These are phyloP conservation scores for Phalacrocorax aristotelis DNA, from an alignment of 2,113 vertebrate genomes.

Conservation along the genomic window DNA sequence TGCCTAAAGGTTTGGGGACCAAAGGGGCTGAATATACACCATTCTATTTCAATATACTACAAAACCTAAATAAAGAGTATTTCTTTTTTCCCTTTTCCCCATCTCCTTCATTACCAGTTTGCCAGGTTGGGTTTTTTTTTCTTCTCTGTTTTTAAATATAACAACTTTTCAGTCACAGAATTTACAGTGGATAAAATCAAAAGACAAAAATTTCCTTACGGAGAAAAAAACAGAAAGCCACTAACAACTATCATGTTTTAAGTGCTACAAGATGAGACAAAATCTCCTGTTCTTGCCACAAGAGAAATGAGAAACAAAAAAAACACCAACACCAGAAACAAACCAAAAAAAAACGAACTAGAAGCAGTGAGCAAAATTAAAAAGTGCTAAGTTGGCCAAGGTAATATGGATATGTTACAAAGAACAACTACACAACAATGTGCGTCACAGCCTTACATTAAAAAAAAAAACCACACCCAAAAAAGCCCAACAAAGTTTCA, in stretches of 20 bases:
- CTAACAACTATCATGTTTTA: background rate
- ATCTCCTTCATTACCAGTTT: background rate
- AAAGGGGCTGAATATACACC: background rate
- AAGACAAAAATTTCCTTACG: background rate
- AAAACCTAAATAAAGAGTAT: background rate
- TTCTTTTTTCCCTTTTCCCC: background rate
- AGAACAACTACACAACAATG: background rate
- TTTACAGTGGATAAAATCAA: background rate
- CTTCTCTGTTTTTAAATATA: background rate
- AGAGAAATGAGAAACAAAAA: background rate
- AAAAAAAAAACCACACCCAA: background rate
- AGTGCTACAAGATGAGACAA: slow-evolving; percentile 17
- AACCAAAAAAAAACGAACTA: background rate
- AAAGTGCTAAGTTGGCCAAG: background rate
- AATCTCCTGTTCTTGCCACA: background rate
- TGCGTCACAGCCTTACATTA: background rate
- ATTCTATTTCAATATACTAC: background rate
- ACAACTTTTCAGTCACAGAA: background rate
- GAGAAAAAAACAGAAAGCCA: background rate
- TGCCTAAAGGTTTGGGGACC: background rate
- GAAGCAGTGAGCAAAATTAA: background rate
- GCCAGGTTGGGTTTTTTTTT: background rate
- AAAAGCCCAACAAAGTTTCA: background rate
- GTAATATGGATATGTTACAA: background rate
- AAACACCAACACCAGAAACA: background rate